Base-by-base conservation (phyloP, 2,797 vertebrate genomes). In the Rhinogobio ventralis region DNA sequence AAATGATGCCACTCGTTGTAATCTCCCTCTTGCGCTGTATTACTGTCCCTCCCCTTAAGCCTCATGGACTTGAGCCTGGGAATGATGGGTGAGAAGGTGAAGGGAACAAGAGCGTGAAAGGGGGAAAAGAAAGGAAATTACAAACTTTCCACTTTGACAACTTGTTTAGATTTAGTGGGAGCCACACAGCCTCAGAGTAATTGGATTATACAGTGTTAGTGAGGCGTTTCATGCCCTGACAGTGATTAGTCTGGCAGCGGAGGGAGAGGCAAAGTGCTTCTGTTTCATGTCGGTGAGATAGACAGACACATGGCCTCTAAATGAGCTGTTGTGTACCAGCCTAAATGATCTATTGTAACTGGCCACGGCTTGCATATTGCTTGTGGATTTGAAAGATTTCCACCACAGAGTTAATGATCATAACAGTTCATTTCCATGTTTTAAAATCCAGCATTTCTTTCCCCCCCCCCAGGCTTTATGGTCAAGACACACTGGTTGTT, bases 121-220 rank as follows among this genome's bases (percentile, higher is more conserved):
- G 23, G 60, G 69, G 36, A 33, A 57, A 84, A 84, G 39, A 75
- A 81, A 81, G 84, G 84, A 85, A 81, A 85, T 81, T 57, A 81
- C 69, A 57, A 85, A 81, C 79, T 81, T 85, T 85, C 76, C 53
- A 79, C 76, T 79, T 85, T 85, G 83, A 85, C 83, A 85, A 85
- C 83, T 85, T 85, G 76, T 79, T 85, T 79, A 85, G 83, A 71
- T 85, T 64, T 79, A 79, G 83, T 79, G 76, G 55, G 76, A 75
- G 39, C 71, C 72, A 66, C 46, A 86, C 73, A 75, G 64, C 73
- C 72, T 81, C 51, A 10, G 64, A 69, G 78, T 86, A 81, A 86
- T 76, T 81, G 85, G 79, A 81, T 81, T 76, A 86, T 81, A 75
- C 71, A 69, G 72, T 74, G 79, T 68, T 81, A 81, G 85, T 81